Evolutionary conservation across 2,888 invertebrate species (phyloP).

Genomic region (Eilema depressum): DNA sequence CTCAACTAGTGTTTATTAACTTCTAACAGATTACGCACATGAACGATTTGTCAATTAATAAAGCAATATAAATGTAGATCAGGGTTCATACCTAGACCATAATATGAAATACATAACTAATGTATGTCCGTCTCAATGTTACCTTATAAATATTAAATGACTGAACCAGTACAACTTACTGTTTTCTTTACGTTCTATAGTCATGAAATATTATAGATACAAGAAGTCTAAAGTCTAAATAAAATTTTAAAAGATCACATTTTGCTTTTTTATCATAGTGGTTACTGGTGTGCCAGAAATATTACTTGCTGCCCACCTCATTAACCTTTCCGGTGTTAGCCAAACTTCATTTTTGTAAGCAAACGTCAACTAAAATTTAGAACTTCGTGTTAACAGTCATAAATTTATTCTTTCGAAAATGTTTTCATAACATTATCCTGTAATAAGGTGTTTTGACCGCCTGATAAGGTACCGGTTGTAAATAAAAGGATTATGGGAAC

Average conservation of each 20-base stretch:
- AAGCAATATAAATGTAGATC: not conserved
- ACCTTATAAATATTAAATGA: too few relatives aligned
- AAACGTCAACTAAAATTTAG: conserved; percentile 12
- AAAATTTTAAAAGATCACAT: too few relatives aligned
- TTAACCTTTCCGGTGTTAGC: not conserved
- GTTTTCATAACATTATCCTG: conserved; percentile 55
- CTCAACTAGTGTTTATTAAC: not conserved
- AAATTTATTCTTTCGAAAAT: conserved; percentile 51
- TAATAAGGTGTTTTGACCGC: conserved; percentile 62
- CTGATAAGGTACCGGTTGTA: conserved; percentile 74
- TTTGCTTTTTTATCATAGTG: too few relatives aligned
- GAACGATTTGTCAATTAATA: not conserved
- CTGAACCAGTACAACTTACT: too few relatives aligned
- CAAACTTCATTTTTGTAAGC: not conserved
- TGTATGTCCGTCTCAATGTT: too few relatives aligned
- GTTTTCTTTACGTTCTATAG: too few relatives aligned
- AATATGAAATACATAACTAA: too few relatives aligned
- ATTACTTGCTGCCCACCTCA: not conserved
- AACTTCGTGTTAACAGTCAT: conserved; percentile 39
- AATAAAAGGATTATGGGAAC: conserved; percentile 64
- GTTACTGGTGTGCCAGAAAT: too few relatives aligned
- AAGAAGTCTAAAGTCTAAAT: too few relatives aligned
- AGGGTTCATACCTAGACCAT: too few relatives aligned
- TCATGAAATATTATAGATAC: too few relatives aligned
- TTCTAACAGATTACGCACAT: not conserved